These are phyloP conservation scores for Plutella xylostella DNA, from an alignment of 2,888 invertebrate genomes.

Conservation along the genomic window DNA sequence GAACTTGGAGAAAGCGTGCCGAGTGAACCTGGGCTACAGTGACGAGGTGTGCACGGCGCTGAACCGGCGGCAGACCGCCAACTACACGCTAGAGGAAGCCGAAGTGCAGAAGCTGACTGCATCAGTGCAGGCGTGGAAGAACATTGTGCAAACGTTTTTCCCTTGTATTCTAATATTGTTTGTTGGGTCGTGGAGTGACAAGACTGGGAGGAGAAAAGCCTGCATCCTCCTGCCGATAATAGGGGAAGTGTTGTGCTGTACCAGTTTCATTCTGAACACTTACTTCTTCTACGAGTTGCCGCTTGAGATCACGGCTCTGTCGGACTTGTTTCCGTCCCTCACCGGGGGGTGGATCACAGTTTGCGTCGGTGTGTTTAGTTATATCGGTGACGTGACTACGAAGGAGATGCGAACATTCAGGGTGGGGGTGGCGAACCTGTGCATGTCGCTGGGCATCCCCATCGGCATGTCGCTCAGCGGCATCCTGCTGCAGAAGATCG, in stretches of 20 bases:
- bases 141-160: constrained; percentile 66
- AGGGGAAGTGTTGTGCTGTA: constrained; percentile 64
- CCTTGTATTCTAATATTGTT: constrained; percentile 69
- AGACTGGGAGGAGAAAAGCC: constrained; percentile 67
- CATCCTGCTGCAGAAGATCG: constrained; percentile 57
- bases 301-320: constrained; percentile 65
- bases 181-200: constrained; percentile 74
- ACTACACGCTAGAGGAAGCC: constrained; percentile 74
- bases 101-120: constrained; percentile 72
- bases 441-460: constrained; percentile 72
- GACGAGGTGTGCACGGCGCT: constrained; percentile 81
- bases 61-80: constrained; percentile 77
- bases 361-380: constrained; percentile 73
- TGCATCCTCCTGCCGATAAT: constrained; percentile 69
- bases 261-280: constrained; percentile 65
- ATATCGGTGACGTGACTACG: constrained; percentile 72
- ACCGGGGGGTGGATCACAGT: constrained; percentile 71
- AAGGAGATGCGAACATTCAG: constrained; percentile 71
- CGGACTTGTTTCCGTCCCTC: constrained; percentile 66
- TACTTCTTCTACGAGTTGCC: constrained; percentile 71
- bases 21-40: constrained; percentile 82
- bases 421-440: constrained; percentile 73
- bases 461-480: constrained; percentile 71
- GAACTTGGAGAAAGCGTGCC: constrained; percentile 87
- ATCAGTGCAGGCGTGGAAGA: constrained; percentile 69